phyloP scores from a whole-genome alignment of 2,888 invertebrate genomes.

The Macaria liturata region DNA sequence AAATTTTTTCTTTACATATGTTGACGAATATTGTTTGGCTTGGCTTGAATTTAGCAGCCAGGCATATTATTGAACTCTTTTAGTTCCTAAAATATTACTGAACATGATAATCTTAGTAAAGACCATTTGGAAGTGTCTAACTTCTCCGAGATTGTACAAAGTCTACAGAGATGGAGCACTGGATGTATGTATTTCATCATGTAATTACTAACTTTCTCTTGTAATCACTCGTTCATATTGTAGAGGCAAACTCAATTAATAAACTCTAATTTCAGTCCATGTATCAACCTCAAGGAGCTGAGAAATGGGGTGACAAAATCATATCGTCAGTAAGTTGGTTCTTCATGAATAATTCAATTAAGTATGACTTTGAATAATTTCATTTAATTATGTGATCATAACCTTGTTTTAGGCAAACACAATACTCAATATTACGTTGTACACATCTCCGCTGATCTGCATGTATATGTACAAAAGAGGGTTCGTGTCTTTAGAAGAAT shows the following conservation, averaged over 20 bases:
- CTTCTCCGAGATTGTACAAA: constrained; percentile 88
- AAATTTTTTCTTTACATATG: no score
- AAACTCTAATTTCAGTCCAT: constrained; percentile 51
- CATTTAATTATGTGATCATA: no score
- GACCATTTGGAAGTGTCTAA: constrained; percentile 85
- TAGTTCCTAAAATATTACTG: background rate
- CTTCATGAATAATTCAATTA: background rate
- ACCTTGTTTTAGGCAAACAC: constrained; percentile 55
- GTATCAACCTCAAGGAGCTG: constrained; percentile 87
- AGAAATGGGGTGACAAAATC: constrained; percentile 89
- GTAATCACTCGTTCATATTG: no score
- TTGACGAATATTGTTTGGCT: no score
- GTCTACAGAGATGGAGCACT: constrained; percentile 85
- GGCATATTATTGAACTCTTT: no score
- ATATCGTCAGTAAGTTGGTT: constrained; percentile 84
- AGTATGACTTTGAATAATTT: background rate
- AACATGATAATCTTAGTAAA: constrained; percentile 58
- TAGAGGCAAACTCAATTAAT: background rate
- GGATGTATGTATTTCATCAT: constrained; percentile 56
- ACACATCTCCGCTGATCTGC: constrained; percentile 89
- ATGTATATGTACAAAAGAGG: constrained; percentile 87
- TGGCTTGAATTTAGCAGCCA: no score
- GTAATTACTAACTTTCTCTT: no score
- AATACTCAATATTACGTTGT: constrained; percentile 87
- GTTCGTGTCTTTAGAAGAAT: constrained; percentile 50